phyloP scores from a whole-genome alignment of 2,113 vertebrate genomes.

The Anoura caudifer region DNA sequence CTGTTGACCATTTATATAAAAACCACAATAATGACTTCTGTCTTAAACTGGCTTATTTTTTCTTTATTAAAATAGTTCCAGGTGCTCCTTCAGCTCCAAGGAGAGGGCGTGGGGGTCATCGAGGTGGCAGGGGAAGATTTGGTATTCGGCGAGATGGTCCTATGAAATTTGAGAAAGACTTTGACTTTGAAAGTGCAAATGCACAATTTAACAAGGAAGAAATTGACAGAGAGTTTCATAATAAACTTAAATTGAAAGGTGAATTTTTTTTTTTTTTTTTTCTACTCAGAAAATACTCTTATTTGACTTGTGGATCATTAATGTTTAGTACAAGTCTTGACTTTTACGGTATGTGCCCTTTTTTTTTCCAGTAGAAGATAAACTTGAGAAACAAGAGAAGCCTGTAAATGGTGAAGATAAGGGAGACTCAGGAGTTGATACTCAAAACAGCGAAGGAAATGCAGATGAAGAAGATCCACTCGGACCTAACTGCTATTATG shows the following conservation, averaged over 20 bases:
- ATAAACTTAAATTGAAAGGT: constrained; percentile 98
- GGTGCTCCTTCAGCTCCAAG: constrained; percentile 78
- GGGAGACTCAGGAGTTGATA: constrained; percentile 89
- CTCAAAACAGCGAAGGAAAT: constrained; percentile 90
- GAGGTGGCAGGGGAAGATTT: constrained; percentile 92
- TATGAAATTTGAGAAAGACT: constrained; percentile 99
- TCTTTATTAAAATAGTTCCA: constrained; percentile 73
- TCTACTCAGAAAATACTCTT: constrained; percentile 27
- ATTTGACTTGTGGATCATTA: background rate
- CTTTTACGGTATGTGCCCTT: background rate
- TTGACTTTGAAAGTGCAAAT: constrained; percentile 98
- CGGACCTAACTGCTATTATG: constrained; percentile 92
- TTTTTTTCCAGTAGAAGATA: constrained; percentile 88
- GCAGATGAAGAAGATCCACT: constrained; percentile 91
- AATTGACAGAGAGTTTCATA: constrained; percentile 98
- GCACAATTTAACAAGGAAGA: constrained; percentile 99
- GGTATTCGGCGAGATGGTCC: constrained; percentile 91
- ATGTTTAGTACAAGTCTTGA: constrained; percentile 21
- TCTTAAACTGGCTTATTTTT: background rate
- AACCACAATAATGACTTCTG: background rate
- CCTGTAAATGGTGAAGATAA: constrained; percentile 94
- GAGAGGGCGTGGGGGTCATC: constrained; percentile 91
- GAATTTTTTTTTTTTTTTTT: constrained; percentile 42
- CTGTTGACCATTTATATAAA: background rate
- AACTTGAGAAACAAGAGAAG: constrained; percentile 88